Base-by-base conservation (phyloP, 2,888 invertebrate species). In the Phortica magna region DNA sequence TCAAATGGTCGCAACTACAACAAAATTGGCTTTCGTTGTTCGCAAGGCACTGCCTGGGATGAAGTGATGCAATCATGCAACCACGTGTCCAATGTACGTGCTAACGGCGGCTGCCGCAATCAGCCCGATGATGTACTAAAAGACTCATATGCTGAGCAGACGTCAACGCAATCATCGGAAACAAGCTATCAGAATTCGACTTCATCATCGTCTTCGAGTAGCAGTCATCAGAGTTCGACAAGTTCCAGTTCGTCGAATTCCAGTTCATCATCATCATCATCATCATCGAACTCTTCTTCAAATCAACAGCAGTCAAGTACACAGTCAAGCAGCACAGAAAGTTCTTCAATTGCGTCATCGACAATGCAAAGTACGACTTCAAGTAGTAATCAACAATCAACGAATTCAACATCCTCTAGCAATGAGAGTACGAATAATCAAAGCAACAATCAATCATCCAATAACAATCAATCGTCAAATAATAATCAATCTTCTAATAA, bases 1-100 rank as follows among this genome's bases (percentile, higher is more conserved):
- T 92, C 93, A 77, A 93, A 94, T 86, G 94, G 94, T 0, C 92
- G 93, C 42, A 94, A 93, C 78, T 95, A 93, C 83, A 94, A 92
- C 68, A 94, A 94, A 91, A 95, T 95, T 88, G 95, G 95, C 79
- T 96, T 95, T 89, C 92, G 92, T 14, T 96, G 96, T 90, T 95
- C 94, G 3, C 93, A 94, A 75, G 96, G 96, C 72, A 96, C 96
- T 6, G 94, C 95, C 48, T 96, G 96, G 96, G 96, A 96, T 91
- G 93, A 94, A 76, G 92, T 93, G 73, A 91, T 94, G 77, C 92
- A 94, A 88, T 93, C 95, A 71, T 97, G 96, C 90, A 96, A 96
- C 90, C 94, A 96, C 89, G 93, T 94, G 70, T 94, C 95, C 88
- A 82, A 86, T 43, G 93, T 94, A 55, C 94, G 94, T 93, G 93